Evolutionary conservation across 2,888 invertebrate genomes (phyloP).

Genomic region (Acanthopleura granulata): DNA sequence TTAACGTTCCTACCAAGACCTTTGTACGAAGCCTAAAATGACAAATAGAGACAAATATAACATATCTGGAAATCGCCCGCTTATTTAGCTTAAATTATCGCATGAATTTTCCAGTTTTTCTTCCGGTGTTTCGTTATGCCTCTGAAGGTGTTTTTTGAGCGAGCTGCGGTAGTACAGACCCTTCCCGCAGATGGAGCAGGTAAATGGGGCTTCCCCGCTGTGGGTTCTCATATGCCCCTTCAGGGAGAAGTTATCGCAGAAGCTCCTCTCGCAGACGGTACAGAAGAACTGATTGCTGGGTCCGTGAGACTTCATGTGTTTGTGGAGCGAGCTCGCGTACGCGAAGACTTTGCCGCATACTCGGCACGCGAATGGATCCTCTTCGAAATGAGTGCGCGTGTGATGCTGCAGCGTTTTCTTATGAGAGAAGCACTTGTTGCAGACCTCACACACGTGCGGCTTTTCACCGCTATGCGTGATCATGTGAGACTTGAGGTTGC

Average conservation of each 20-base stretch:
- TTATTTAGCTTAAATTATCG: no score
- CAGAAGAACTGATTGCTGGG: not conserved
- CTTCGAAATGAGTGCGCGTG: not conserved
- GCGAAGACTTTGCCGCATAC: not conserved
- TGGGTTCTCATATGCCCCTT: slow-evolving; percentile 6
- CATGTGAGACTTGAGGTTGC: slow-evolving; percentile 20
- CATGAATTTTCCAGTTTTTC: not conserved
- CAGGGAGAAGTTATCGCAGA: not conserved
- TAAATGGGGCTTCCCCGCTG: not conserved
- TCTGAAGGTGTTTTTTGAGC: not conserved
- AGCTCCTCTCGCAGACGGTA: not conserved
- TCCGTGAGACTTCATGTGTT: not conserved
- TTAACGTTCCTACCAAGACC: no score
- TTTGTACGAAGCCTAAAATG: no score
- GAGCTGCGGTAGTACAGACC: not conserved
- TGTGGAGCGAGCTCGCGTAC: not conserved
- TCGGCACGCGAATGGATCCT: not conserved
- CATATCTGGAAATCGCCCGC: no score
- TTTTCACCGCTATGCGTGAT: slow-evolving; percentile 22
- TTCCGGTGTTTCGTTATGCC: not conserved
- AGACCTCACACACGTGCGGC: slow-evolving; percentile 21
- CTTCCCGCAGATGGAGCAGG: not conserved
- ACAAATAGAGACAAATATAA: no score
- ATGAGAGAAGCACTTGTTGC: slow-evolving; percentile 23
- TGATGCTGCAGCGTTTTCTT: slow-evolving; percentile 14